Percentiles rank a stretch among this genome's conserved stretches.
Conservation (phyloP, 2,113 vertebrate genomes). For the Macquaria australasica region DNA sequence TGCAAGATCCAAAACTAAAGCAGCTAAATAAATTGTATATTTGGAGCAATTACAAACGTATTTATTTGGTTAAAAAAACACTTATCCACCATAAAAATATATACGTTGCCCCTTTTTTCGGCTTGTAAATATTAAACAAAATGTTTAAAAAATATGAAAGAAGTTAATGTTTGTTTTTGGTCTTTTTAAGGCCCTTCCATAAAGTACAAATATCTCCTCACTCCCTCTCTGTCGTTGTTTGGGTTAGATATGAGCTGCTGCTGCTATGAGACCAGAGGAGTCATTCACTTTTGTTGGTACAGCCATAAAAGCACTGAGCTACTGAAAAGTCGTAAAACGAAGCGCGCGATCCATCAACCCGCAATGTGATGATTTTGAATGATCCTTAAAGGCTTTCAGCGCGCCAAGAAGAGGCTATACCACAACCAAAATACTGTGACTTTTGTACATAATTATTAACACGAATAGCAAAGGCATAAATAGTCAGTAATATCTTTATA, state of each 20-base stretch:
- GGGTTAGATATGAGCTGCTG: conserved; percentile 81
- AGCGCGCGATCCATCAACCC: conserved; percentile 92
- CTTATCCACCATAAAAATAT: background rate
- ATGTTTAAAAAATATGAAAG: background rate
- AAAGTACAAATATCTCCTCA: background rate
- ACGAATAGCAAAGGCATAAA: background rate
- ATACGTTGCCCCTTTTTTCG: background rate
- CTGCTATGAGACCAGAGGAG: conserved; percentile 82
- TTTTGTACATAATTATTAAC: background rate
- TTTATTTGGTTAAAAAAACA: background rate
- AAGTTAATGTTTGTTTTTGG: background rate
- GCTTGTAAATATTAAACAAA: background rate
- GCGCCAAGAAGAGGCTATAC: conserved; percentile 39
- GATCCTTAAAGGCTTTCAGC: conserved; percentile 86
- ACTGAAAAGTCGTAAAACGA: conserved; percentile 95
- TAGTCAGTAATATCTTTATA: background rate
- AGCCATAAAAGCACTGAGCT: conserved; percentile 93
- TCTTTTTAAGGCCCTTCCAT: background rate
- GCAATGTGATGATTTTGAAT: conserved; percentile 87
- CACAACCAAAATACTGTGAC: background rate
- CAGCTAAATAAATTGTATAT: background rate
- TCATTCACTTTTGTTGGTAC: conserved; percentile 94
- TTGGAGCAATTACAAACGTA: background rate
- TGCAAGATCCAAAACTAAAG: background rate
- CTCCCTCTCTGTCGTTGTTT: conserved; percentile 37